Evolutionary conservation across 2,888 invertebrate species (phyloP), one percentile per base, ranked within the genome.

Genomic region (Theretra japonica): DNA sequence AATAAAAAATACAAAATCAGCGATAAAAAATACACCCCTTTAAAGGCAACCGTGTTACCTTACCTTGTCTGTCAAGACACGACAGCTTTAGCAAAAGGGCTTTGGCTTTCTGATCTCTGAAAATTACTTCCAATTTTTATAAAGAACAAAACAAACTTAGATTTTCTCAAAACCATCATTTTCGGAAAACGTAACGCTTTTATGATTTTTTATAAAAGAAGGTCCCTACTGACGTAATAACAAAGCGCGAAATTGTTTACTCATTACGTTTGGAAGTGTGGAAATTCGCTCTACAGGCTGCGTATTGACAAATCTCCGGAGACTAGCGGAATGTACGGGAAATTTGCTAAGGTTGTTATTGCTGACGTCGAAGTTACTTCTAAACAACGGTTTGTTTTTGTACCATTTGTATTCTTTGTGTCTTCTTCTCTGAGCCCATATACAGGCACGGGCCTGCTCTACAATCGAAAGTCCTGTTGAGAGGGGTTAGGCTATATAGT

Each of bases 221-320:
- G 15, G 23, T 4, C 23, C n/a, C n/a, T 59, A 33, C 48, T 62
- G 33, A 62, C 15, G 23, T 48, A 48, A 41, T 41, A 41, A 21
- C 33, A 6, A 48, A 48, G 65, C 48, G 48, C 17, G 48, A 23
- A 21, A 65, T 41, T 65, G 65, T 48, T 48, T 48, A 65, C 48
- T 65, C 65, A 65, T 65, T 65, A 48, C 23, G 65, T 48, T 65
- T 65, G 48, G 48, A 48, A 65, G 48, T 65, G 65, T 65, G 65
- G 23, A 65, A 65, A 65, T 65, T 65, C 30, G 65, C 23, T 48
- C 23, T 23, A 41, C 41, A 41, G 41, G 41, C 21, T 11, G 41
- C 23, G 23, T 23, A 65, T 65, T 65, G 65, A 65, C 65, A 65
- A 65, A 65, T 65, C 65, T 65, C 65, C 48, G 65, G 65, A 48